Percentiles rank a stretch among this genome's conserved stretches.
These are phyloP conservation scores for Loriculus beryllinus DNA, from an alignment of 2,797 vertebrate genomes.

Conservation along the genomic window DNA sequence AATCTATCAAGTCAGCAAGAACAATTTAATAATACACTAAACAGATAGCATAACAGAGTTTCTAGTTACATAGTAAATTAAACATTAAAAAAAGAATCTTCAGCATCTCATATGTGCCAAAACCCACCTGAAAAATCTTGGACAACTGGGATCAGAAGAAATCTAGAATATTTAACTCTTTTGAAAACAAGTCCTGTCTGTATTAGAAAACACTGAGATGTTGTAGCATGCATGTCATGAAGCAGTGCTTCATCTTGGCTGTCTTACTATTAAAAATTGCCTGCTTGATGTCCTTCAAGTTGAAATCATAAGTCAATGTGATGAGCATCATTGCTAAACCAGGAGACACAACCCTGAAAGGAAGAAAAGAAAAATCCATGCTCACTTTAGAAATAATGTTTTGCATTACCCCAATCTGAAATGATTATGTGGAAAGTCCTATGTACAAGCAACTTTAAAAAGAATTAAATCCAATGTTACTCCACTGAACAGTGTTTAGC, in stretches of 20 bases:
- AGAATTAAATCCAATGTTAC: neutral
- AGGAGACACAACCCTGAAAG: neutral
- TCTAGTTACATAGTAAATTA: neutral
- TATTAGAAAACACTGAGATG: neutral
- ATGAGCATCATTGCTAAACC: neutral
- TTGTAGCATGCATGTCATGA: rapidly evolving
- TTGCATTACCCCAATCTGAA: neutral
- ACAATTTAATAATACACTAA: conserved; percentile 39
- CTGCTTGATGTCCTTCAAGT: neutral
- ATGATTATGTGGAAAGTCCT: neutral
- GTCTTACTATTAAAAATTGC: neutral
- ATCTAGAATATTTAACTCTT: neutral
- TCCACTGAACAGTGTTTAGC: neutral
- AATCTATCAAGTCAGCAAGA: conserved; percentile 32
- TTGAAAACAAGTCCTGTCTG: neutral
- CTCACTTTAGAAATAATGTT: neutral
- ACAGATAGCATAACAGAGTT: conserved; percentile 6
- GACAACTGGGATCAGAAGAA: neutral
- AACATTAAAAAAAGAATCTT: neutral
- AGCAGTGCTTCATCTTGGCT: neutral
- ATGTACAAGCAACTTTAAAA: neutral
- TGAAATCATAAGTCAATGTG: neutral
- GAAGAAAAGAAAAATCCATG: neutral
- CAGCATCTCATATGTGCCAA: neutral
- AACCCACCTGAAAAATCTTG: neutral